Evolutionary conservation across 2,888 invertebrate species (phyloP).

Genomic region (Tetranychus piercei): DNA sequence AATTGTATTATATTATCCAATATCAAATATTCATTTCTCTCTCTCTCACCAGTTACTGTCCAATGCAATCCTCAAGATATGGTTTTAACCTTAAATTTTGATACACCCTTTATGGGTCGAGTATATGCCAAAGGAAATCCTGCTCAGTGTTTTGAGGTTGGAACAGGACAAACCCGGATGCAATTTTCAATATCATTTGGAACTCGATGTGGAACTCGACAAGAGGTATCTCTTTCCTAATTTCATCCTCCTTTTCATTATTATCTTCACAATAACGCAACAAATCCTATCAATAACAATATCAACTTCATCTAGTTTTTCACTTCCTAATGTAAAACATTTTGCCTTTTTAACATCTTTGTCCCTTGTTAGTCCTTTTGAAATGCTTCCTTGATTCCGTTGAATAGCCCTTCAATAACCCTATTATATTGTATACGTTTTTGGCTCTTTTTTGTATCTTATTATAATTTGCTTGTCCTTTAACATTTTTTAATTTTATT

Average conservation of each 20-base stretch:
- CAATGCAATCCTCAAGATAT: constrained; percentile 52
- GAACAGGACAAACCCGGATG: constrained; percentile 27
- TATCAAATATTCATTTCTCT: too few species aligned
- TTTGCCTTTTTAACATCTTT: neutral
- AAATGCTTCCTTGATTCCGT: neutral
- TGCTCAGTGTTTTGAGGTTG: constrained; percentile 27
- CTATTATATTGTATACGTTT: neutral
- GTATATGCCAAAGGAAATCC: constrained; percentile 62
- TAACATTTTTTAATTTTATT: neutral
- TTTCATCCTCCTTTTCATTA: neutral
- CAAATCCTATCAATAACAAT: neutral
- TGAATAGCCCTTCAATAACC: neutral
- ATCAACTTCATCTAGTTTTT: neutral
- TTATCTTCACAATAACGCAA: neutral
- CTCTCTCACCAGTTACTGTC: constrained; percentile 46
- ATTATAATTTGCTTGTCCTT: too few species aligned
- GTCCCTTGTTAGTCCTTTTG: neutral
- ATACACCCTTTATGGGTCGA: constrained; percentile 44
- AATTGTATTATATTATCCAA: neutral
- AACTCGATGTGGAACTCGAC: constrained; percentile 34
- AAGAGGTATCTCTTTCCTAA: constrained; percentile 30
- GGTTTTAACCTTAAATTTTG: constrained; percentile 42
- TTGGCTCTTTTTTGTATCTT: neutral
- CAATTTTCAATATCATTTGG: constrained; percentile 39
- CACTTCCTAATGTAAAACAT: neutral